Percentiles rank a stretch among this genome's conserved stretches.
Conservation (phyloP, 1,140 invertebrate genomes). For the Hetaerina americana region DNA sequence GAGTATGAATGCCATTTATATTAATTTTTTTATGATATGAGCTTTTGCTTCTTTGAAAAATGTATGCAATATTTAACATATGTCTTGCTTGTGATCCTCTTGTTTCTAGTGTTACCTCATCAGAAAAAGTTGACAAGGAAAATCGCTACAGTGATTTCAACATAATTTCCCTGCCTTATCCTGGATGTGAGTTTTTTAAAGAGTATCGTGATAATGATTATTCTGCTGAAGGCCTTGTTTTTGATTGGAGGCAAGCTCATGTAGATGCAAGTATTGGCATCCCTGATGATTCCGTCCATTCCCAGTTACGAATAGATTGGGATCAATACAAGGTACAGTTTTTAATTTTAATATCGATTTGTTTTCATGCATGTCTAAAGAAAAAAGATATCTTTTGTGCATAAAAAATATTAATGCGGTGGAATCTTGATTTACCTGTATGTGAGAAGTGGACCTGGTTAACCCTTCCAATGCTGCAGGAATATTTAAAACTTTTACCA, state of each 20-base stretch:
- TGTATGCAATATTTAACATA: too few species aligned
- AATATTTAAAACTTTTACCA: too few species aligned
- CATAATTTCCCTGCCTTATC: constrained; percentile 66
- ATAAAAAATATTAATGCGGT: too few species aligned
- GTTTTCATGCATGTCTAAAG: too few species aligned
- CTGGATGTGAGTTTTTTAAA: constrained; percentile 70
- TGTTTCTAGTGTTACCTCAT: constrained; percentile 60
- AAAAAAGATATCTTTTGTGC: too few species aligned
- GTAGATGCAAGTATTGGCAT: constrained; percentile 60
- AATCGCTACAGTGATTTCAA: constrained; percentile 64
- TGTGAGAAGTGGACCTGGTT: too few species aligned
- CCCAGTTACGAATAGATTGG: constrained; percentile 53
- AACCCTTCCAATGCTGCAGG: too few species aligned
- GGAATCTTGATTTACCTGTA: too few species aligned
- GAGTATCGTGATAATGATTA: constrained; percentile 61
- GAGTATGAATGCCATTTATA: too few species aligned
- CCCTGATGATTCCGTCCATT: constrained; percentile 45
- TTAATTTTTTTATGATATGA: too few species aligned
- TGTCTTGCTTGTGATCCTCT: constrained; percentile 2
- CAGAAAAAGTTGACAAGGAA: constrained; percentile 74
- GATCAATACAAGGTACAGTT: constrained; percentile 50
- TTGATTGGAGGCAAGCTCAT: constrained; percentile 63
- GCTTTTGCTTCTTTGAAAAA: too few species aligned
- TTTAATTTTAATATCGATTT: constrained; percentile 8
- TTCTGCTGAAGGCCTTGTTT: constrained; percentile 49